Percentiles rank a stretch among this genome's conserved stretches.
phyloP scores from a whole-genome alignment of 2,888 invertebrate species.

The Scaptomyza polygonia region DNA sequence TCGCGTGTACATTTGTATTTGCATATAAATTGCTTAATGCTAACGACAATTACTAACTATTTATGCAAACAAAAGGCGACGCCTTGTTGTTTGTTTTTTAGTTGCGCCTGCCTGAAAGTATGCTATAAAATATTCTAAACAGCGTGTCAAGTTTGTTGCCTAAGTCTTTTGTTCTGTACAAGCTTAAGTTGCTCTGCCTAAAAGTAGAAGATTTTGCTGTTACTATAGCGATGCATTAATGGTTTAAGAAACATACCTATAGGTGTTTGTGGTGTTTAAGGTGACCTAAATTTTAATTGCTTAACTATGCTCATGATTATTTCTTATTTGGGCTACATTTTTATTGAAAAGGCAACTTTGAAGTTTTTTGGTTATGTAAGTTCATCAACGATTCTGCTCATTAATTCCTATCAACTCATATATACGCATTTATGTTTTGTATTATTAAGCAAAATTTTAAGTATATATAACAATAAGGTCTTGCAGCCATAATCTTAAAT shows the following conservation, averaged over 20 bases:
- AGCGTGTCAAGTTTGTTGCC: conserved; percentile 41
- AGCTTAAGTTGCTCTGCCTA: conserved; percentile 11
- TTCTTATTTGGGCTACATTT: too few relatives aligned
- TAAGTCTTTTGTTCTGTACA: conserved; percentile 53
- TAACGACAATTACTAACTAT: conserved; percentile 8
- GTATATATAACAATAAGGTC: too few relatives aligned
- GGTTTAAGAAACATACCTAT: not conserved
- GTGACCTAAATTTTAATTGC: not conserved
- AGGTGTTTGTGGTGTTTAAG: not conserved
- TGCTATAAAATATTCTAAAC: not conserved
- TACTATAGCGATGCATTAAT: not conserved
- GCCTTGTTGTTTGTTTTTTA: not conserved
- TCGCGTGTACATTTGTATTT: conserved; percentile 40
- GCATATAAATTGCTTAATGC: conserved; percentile 66
- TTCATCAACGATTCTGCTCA: too few relatives aligned
- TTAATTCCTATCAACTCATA: too few relatives aligned
- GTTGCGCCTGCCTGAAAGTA: conserved; percentile 29
- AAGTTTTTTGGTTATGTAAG: too few relatives aligned
- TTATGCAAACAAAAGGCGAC: conserved; percentile 1
- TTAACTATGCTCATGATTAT: too few relatives aligned
- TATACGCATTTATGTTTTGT: too few relatives aligned
- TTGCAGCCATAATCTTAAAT: too few relatives aligned
- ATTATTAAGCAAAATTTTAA: too few relatives aligned
- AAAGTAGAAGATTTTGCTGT: conserved; percentile 15
- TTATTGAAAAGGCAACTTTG: too few relatives aligned